Conservation (phyloP, 2,888 invertebrate species). For the Mythimna lalbum region DNA sequence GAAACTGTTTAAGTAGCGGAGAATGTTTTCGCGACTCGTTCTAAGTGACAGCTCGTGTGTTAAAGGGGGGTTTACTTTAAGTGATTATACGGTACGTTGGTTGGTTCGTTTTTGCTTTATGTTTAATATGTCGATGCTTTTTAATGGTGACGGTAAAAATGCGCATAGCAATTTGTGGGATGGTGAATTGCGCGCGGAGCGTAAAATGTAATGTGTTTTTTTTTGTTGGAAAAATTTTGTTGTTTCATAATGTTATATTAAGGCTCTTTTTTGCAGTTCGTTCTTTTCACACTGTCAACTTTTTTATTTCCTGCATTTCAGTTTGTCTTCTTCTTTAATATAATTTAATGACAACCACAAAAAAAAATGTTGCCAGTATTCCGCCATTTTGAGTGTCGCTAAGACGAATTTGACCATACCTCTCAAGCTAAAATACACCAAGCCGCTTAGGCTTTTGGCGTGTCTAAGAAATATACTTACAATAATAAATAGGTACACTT, state of each 20-base stretch:
- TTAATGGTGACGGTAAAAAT: constrained; percentile 28
- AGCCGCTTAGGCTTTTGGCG: no score
- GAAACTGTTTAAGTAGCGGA: constrained; percentile 68
- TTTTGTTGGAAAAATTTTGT: background rate
- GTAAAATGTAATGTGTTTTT: constrained; percentile 1
- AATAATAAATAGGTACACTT: no score
- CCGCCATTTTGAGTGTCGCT: no score
- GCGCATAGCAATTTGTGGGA: constrained; percentile 13
- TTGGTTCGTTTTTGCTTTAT: constrained; percentile 61
- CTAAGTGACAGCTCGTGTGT: constrained; percentile 75
- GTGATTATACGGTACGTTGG: constrained; percentile 62
- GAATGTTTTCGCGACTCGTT: constrained; percentile 66
- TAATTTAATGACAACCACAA: no score
- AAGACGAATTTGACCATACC: no score
- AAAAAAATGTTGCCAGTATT: no score
- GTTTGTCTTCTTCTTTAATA: no score
- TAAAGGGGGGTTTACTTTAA: constrained; percentile 62
- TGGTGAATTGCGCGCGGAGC: constrained; percentile 6
- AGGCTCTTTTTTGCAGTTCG: no score
- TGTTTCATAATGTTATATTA: constrained; percentile 14
- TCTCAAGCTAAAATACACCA: no score
- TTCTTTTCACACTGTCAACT: no score
- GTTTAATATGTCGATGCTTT: constrained; percentile 45
- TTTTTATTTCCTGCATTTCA: no score
- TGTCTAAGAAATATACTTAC: no score